Evolutionary conservation across 2,113 vertebrate genomes (phyloP).

Genomic region (Phalacrocorax pelagicus): DNA sequence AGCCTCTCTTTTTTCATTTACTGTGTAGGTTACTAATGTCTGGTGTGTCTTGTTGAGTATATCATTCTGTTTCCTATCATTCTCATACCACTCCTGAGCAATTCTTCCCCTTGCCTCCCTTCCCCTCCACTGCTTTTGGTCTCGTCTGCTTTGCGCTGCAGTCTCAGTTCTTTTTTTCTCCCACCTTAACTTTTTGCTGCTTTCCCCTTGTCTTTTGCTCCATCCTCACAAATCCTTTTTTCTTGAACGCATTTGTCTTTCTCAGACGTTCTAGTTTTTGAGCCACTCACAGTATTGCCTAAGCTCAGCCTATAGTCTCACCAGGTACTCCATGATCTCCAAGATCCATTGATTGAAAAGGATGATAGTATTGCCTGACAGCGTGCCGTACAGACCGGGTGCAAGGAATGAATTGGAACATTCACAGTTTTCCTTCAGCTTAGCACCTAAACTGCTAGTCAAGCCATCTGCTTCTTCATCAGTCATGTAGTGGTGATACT

Average conservation of each 20-base stretch:
- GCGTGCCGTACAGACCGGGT: neutral
- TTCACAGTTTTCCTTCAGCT: neutral
- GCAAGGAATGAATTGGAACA: neutral
- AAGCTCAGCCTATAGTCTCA: neutral
- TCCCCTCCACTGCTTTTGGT: neutral
- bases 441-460: neutral
- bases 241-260: neutral
- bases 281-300: neutral
- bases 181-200: neutral
- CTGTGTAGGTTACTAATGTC: neutral
- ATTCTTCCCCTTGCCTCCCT: neutral
- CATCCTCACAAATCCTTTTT: neutral
- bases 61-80: neutral
- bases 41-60: neutral
- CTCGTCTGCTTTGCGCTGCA: neutral
- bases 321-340: neutral
- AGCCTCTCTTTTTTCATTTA: neutral
- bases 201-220: neutral
- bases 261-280: accelerated
- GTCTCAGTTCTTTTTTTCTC: neutral
- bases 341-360: neutral
- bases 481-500: neutral
- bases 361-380: neutral
- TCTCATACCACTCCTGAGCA: neutral
- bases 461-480: neutral